Percentiles rank a stretch among this genome's conserved stretches.
Evolutionary conservation across 2,888 invertebrate species (phyloP).

Genomic region (Hypsopygia costalis): DNA sequence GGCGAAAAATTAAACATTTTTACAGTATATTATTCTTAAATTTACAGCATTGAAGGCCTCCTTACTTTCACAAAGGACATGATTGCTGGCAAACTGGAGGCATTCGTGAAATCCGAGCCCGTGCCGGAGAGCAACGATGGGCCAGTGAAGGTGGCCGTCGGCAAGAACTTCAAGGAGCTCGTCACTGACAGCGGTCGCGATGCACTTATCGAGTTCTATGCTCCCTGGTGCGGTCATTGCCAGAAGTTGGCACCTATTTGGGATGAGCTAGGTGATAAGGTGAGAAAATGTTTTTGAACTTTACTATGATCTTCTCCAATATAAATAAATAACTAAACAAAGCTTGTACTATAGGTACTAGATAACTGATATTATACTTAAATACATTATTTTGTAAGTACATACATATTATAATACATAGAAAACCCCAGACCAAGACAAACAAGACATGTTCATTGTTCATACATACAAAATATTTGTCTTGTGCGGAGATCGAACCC

Average conservation of each 20-base stretch:
- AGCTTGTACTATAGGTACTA: too few species aligned
- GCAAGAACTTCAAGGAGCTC: slow-evolving; percentile 97
- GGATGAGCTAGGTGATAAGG: slow-evolving; percentile 95
- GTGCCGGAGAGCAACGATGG: slow-evolving; percentile 92
- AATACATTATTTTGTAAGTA: too few species aligned
- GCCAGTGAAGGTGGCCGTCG: slow-evolving; percentile 94
- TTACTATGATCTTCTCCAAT: too few species aligned
- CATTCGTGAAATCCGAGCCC: slow-evolving; percentile 97
- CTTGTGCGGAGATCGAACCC: too few species aligned
- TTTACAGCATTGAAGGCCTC: slow-evolving; percentile 88
- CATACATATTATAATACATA: too few species aligned
- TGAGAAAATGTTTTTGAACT: slow-evolving; percentile 32
- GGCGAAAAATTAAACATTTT: too few species aligned
- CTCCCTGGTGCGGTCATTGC: slow-evolving; percentile 99
- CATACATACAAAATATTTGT: too few species aligned
- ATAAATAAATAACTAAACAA: too few species aligned
- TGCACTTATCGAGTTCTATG: slow-evolving; percentile 98
- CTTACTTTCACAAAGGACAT: slow-evolving; percentile 92
- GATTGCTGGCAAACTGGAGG: slow-evolving; percentile 89
- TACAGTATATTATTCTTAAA: background rate
- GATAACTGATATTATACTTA: too few species aligned
- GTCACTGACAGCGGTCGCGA: slow-evolving; percentile 95
- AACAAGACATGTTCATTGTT: too few species aligned
- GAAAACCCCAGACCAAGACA: too few species aligned
- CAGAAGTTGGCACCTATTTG: slow-evolving; percentile 96